These are phyloP conservation scores for Cirrhinus molitorella DNA, from an alignment of 2,797 vertebrate species.

Conservation along the genomic window DNA sequence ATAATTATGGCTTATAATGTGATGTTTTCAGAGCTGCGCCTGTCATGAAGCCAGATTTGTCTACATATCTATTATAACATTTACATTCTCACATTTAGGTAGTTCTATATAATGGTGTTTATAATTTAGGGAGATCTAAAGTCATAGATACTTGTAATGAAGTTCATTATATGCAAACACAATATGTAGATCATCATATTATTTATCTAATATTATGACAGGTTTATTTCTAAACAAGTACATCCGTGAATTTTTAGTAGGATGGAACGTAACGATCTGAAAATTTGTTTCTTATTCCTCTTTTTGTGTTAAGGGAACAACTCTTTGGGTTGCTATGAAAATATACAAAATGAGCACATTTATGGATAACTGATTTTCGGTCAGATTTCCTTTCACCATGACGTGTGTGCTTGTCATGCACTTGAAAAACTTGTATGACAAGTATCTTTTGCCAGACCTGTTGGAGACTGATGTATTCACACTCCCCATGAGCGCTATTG, in stretches of 20 bases:
- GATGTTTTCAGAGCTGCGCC: slow-evolving; percentile 4
- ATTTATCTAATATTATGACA: background rate
- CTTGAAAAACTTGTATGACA: slow-evolving; percentile 77
- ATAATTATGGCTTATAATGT: background rate
- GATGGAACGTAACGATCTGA: background rate
- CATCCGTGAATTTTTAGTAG: background rate
- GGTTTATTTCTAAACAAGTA: background rate
- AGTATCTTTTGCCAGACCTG: slow-evolving; percentile 69
- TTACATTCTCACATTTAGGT: background rate
- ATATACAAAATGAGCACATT: background rate
- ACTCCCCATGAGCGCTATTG: slow-evolving; percentile 4
- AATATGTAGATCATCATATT: background rate
- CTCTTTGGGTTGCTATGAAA: background rate
- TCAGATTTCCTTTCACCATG: slow-evolving; percentile 53
- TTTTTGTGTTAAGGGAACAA: background rate
- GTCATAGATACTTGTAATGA: background rate
- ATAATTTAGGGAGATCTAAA: background rate
- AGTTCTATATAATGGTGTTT: background rate
- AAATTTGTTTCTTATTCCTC: background rate
- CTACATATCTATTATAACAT: background rate
- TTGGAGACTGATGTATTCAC: slow-evolving; percentile 56
- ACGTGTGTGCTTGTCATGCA: slow-evolving; percentile 61
- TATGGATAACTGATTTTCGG: slow-evolving; percentile 38
- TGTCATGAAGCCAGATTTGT: background rate
- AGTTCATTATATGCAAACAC: background rate